phyloP scores from a whole-genome alignment of 1,140 invertebrate species.

The Scaptodrosophila lebanonensis region DNA sequence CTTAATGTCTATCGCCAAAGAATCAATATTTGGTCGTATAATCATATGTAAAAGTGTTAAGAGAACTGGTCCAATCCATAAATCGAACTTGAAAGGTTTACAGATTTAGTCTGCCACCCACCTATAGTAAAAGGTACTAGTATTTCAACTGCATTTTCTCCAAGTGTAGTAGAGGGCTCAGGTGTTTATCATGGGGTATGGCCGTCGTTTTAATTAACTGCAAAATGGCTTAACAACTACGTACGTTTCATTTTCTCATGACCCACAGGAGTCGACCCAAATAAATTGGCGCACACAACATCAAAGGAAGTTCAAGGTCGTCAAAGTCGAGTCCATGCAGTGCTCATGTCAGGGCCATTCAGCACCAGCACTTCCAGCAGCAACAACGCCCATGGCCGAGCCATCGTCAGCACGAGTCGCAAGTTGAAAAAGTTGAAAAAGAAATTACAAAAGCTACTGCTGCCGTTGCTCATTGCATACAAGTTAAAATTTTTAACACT shows the following conservation, averaged over 20 bases:
- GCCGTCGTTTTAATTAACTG: conserved; percentile 58
- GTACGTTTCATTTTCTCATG: not conserved
- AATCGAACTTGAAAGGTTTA: too few relatives aligned
- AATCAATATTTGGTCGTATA: not conserved
- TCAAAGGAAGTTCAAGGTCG: conserved; percentile 69
- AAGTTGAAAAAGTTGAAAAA: conserved; percentile 78
- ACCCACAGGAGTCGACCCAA: conserved; percentile 25
- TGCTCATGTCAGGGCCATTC: not conserved
- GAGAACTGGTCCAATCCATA: not conserved
- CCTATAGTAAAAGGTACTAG: too few relatives aligned
- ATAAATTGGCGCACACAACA: conserved; percentile 42
- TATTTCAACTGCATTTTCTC: too few relatives aligned
- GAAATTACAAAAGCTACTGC: conserved; percentile 83
- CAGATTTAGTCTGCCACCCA: too few relatives aligned
- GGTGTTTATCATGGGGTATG: not conserved
- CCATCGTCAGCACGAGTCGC: too few relatives aligned
- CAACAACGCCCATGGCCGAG: conserved; percentile 33
- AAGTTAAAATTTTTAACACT: conserved; percentile 89
- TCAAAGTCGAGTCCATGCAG: conserved; percentile 10
- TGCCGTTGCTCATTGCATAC: conserved; percentile 87
- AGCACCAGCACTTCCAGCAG: conserved; percentile 16
- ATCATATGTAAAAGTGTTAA: not conserved
- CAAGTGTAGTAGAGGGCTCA: too few relatives aligned
- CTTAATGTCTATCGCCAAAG: conserved; percentile 14
- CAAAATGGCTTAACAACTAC: conserved; percentile 9